Base-by-base conservation (phyloP, 2,888 invertebrate genomes). In the Acleris laterana region DNA sequence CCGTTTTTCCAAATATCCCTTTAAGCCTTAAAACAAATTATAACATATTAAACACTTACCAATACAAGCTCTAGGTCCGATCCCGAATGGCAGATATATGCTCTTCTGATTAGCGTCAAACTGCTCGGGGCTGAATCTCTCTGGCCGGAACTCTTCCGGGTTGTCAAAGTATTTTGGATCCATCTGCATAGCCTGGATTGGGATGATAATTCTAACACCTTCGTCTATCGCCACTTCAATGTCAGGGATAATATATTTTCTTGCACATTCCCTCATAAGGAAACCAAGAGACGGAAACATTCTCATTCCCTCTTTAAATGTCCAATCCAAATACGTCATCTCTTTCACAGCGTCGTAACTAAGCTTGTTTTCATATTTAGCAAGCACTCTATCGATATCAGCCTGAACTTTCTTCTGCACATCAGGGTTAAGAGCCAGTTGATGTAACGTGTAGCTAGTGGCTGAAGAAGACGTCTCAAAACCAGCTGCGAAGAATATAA, bases 401-500 rank as follows among this genome's bases (percentile, higher is more conserved):
- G 69, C 70, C 57, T 87, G 88, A 11, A 76, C 85, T 32, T 77
- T 81, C 1, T 68, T 68, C 66, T 89, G 89, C 5, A 83, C 79
- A 9, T 78, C 78, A 0, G 82, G 85, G 51, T 87, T 70, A 70
- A 73, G 79, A 3, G 89, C 89, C 1, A 89, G 77, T 72, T 89
- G 82, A 64, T 88, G 86, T 50, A 89, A 72, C 2, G 88, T 84
- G 69, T 76, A 84, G 51, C 87, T 87, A 5, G 89, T 87, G 1
- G 90, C 85, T 0, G 89, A 87, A 0, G 93, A 91, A 0, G 93
- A 93, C 0, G 93, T 92, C 69, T 93, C 93, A 56, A 92, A 93
- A 0, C 93, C 93, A 0, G 93, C 93, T 1, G 85, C 85, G 50
- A 89, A 88, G 70, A 89, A 90, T 13, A 89, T 79, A 52, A 90